Base-by-base conservation (phyloP, 2,888 invertebrate species). In the Himalopsyche anomala region DNA sequence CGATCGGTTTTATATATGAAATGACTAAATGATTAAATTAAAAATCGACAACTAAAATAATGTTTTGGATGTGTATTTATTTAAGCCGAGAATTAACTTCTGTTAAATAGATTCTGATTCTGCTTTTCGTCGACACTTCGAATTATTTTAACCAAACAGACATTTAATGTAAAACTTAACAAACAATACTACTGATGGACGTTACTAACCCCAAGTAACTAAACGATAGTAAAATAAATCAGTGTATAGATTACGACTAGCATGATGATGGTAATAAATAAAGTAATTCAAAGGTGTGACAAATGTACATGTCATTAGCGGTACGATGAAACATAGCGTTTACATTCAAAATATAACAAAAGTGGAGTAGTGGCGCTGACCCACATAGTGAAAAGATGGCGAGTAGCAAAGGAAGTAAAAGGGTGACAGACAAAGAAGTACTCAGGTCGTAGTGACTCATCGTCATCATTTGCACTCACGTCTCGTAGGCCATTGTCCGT, bases 401-500 rank as follows among this genome's bases (percentile, higher is more conserved):
- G 74, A 74, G 36, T 74, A 38, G 74, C 74, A 74, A 74, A 74
- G 74, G 74, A 74, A 74, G 74, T 74, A 36, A 74, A 74, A 74
- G 74, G 74, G 74, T 74, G 74, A 74, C 38, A 38, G 74, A 74
- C 74, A 74, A 74, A 74, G 74, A 74, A 74, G 74, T 74, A 74
- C 74, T 74, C 74, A 28, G 74, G 74, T 36, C 19, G 28, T 36
- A 74, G 74, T 74, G 74, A 74, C 28, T 74, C 74, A 74, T 74
- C 74, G 74, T 74, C 74, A 74, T 74, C 74, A 74, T 74, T 74
- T 74, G 74, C 74, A 74, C 74, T 74, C 74, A 74, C 74, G 74
- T 74, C 74, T 74, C 74, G 74, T 36, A 28, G 12, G 74, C 74
- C 36, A 74, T 74, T 74, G 74, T 74, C 74, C 74, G 74, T 74